Conservation (phyloP, 1,140 invertebrate genomes). For the Centruroides sculpturatus region DNA sequence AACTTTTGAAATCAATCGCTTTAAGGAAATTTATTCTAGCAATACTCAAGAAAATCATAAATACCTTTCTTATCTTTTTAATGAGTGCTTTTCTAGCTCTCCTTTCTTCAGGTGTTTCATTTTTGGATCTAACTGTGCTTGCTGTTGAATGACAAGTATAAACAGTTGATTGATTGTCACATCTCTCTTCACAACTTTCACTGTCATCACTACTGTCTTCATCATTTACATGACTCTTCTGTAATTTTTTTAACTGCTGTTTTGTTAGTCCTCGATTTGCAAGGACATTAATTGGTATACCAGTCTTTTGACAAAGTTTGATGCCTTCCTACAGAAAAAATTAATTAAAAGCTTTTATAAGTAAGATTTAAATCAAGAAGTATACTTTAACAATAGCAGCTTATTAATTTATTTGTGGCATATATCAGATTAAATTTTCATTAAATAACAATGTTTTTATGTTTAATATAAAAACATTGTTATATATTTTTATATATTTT, state of each 20-base stretch:
- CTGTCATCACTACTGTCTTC: too few species aligned
- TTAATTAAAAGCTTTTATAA: too few species aligned
- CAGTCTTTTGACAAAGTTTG: not conserved
- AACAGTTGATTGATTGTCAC: not conserved
- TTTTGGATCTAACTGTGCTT: conserved; percentile 56
- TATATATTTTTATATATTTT: too few species aligned
- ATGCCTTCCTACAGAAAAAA: not conserved
- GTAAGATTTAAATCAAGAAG: too few species aligned
- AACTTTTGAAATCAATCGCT: too few species aligned
- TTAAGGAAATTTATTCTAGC: too few species aligned
- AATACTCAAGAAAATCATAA: too few species aligned
- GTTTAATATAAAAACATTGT: too few species aligned
- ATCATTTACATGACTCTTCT: not conserved
- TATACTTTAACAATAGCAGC: too few species aligned
- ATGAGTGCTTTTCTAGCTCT: conserved; percentile 61
- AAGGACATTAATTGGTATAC: not conserved
- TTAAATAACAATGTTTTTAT: too few species aligned
- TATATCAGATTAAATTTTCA: too few species aligned
- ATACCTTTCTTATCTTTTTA: conserved; percentile 59
- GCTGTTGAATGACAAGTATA: conserved; percentile 42
- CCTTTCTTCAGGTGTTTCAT: conserved; percentile 69
- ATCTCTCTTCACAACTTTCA: not conserved
- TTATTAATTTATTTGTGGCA: too few species aligned
- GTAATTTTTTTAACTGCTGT: not conserved
- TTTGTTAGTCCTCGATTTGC: not conserved